A percentile compares a stretch with the other conserved stretches of the same genome.
Conservation (phyloP, 2,888 invertebrate genomes). For the Hypselothyrea guttata region DNA sequence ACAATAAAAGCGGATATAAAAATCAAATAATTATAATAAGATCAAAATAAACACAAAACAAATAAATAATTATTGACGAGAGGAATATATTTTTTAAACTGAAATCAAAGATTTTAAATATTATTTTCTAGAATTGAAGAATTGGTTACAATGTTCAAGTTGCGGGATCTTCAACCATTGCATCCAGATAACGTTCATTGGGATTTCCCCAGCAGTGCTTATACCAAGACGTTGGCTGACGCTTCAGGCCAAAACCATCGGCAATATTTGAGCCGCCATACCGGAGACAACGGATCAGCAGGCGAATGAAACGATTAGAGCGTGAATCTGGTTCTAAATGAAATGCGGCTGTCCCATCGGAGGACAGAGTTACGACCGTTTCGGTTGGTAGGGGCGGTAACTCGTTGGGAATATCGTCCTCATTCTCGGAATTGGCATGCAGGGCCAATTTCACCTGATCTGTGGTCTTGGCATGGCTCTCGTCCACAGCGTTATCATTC, state of each 20-base stretch:
- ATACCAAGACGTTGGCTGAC: constrained; percentile 48
- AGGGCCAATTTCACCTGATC: constrained; percentile 23
- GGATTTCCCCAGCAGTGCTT: constrained; percentile 56
- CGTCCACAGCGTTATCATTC: neutral
- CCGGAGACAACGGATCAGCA: constrained; percentile 19
- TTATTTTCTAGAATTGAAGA: too few relatives aligned
- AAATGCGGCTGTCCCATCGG: too few relatives aligned
- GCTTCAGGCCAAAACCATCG: constrained; percentile 45
- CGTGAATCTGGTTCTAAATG: neutral
- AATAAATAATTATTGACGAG: too few relatives aligned
- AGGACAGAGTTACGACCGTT: neutral
- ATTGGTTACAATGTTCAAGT: too few relatives aligned
- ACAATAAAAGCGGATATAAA: too few relatives aligned
- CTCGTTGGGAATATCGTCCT: neutral
- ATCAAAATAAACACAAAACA: too few relatives aligned
- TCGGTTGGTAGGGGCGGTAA: neutral
- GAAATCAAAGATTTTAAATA: too few relatives aligned
- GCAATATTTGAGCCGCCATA: constrained; percentile 33
- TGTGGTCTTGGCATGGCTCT: neutral
- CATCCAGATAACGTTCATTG: neutral
- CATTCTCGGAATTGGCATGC: constrained; percentile 1
- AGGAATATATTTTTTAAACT: too few relatives aligned
- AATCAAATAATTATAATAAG: too few relatives aligned
- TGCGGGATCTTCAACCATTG: too few relatives aligned
- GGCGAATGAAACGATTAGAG: constrained; percentile 10